Conservation (phyloP, 2,888 invertebrate species). For the Anarsia innoxiella region DNA sequence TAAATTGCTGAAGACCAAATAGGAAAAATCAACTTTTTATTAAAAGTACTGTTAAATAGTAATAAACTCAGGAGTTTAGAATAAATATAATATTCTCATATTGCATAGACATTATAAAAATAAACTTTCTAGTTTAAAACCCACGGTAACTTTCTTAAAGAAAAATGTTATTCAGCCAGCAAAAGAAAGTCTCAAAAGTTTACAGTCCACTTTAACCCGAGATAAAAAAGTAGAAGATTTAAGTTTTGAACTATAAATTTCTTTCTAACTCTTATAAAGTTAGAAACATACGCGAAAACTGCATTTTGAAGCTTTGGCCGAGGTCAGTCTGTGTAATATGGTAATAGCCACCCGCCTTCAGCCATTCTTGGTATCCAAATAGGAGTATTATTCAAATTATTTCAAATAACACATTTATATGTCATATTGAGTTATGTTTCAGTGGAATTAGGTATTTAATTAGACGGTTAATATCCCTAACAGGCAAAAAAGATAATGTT, state of each 20-base stretch:
- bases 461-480: slow-evolving; percentile 19
- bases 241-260: slow-evolving; percentile 27
- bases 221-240: not conserved
- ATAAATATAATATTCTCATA: too few species aligned
- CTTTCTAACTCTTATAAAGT: slow-evolving; percentile 26
- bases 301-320: slow-evolving; percentile 19
- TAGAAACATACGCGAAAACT: slow-evolving; percentile 44
- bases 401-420: slow-evolving; percentile 47
- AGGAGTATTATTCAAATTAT: slow-evolving; percentile 52
- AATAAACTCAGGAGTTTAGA: too few species aligned
- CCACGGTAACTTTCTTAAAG: too few species aligned
- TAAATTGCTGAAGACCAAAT: too few species aligned
- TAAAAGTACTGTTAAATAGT: too few species aligned
- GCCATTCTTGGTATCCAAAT: slow-evolving; percentile 41
- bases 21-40: too few species aligned
- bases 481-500: too few species aligned
- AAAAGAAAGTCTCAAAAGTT: slow-evolving; percentile 1
- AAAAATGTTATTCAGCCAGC: too few species aligned
- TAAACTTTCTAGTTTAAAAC: too few species aligned
- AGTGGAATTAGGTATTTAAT: slow-evolving; percentile 37
- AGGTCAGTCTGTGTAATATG: slow-evolving; percentile 32
- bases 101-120: too few species aligned
- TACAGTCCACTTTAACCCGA: not conserved
- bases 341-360: slow-evolving; percentile 34
- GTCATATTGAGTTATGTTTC: slow-evolving; percentile 38